phyloP scores from a whole-genome alignment of 1,140 invertebrate genomes.

The Papilio xuthus region DNA sequence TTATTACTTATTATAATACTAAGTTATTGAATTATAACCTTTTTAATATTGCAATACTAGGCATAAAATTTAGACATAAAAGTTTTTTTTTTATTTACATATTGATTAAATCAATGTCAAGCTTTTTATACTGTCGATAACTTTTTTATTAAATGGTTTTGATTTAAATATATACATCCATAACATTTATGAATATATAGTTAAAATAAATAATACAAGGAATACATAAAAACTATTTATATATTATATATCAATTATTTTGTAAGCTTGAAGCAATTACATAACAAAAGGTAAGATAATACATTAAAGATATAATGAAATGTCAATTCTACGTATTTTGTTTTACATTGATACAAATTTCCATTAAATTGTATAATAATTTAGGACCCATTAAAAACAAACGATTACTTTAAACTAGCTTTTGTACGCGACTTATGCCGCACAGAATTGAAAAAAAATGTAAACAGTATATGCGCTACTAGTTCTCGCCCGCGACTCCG shows the following conservation, averaged over 20 bases:
- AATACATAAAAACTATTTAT: not conserved
- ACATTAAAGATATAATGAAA: too few relatives aligned
- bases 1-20: not conserved
- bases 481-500: too few relatives aligned
- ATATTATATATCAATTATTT: not conserved
- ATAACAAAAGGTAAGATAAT: not conserved
- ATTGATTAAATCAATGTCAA: not conserved
- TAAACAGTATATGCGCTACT: too few relatives aligned
- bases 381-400: too few relatives aligned
- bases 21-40: not conserved
- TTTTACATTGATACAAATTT: too few relatives aligned
- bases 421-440: too few relatives aligned
- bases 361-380: too few relatives aligned
- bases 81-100: not conserved
- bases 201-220: not conserved
- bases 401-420: too few relatives aligned
- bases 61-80: not conserved
- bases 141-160: slow-evolving; percentile 7
- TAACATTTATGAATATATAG: not conserved
- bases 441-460: too few relatives aligned
- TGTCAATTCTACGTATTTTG: too few relatives aligned
- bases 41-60: not conserved
- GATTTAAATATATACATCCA: not conserved
- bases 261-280: slow-evolving; percentile 1
- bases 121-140: not conserved